Evolutionary conservation across 2,888 invertebrate species (phyloP).

Genomic region (Drosophila sordidula): DNA sequence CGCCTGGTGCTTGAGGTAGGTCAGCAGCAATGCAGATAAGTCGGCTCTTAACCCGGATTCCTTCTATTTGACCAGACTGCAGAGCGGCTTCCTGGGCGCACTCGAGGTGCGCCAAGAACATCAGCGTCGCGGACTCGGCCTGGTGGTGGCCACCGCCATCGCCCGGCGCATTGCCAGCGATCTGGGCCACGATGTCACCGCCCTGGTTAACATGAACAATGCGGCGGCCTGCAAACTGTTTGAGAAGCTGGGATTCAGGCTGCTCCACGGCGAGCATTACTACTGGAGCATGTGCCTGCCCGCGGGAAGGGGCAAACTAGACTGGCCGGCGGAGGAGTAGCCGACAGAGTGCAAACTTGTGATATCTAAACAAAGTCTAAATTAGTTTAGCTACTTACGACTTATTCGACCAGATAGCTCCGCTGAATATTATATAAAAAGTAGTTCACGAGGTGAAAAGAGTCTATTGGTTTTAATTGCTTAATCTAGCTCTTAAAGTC

Average conservation of each 20-base stretch:
- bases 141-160: conserved; percentile 56
- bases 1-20: conserved; percentile 84
- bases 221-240: conserved; percentile 48
- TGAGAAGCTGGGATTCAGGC: conserved; percentile 43
- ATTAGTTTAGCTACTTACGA: no score
- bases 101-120: conserved; percentile 51
- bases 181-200: conserved; percentile 61
- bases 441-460: no score
- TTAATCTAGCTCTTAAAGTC: no score
- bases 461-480: no score
- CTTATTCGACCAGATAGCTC: no score
- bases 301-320: conserved; percentile 5
- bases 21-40: no score
- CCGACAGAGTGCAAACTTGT: conserved; percentile 7
- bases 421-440: no score
- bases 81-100: conserved; percentile 66
- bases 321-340: conserved; percentile 42
- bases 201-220: conserved; percentile 53
- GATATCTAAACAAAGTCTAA: no score
- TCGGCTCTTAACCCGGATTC: fast-evolving
- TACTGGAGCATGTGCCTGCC: conserved; percentile 67
- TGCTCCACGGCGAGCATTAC: conserved; percentile 49
- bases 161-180: conserved; percentile 35
- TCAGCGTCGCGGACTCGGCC: conserved; percentile 56
- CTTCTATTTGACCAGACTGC: conserved; percentile 38